phyloP scores from a whole-genome alignment of 1,140 invertebrate species.

The Drosophila guanche region DNA sequence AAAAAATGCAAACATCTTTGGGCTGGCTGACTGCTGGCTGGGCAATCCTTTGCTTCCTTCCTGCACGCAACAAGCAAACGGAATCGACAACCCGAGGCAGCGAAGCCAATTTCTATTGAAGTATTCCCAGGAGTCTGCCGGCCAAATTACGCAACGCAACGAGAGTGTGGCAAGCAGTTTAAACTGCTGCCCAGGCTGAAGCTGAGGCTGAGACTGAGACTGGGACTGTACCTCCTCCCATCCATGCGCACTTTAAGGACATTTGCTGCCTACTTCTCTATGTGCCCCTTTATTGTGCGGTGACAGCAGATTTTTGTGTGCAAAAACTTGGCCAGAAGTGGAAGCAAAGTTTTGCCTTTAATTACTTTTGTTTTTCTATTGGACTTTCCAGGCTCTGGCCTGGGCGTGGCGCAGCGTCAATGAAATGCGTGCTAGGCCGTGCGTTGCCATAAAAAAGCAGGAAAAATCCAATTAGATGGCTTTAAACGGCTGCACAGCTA shows the following conservation, averaged over 20 bases:
- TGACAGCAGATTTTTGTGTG: conserved; percentile 58
- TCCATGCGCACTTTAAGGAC: not conserved
- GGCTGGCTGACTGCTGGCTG: not conserved
- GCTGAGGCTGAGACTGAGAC: not conserved
- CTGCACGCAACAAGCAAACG: not conserved
- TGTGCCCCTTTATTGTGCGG: conserved; percentile 36
- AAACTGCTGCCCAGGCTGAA: conserved; percentile 8
- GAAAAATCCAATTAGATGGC: conserved; percentile 54
- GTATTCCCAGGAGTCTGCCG: conserved; percentile 34
- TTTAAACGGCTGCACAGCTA: conserved; percentile 45
- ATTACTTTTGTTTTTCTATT: conserved; percentile 65
- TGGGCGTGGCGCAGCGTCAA: conserved; percentile 44
- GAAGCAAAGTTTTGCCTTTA: conserved; percentile 64
- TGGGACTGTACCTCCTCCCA: conserved; percentile 4
- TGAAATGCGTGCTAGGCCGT: conserved; percentile 30
- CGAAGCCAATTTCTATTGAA: conserved; percentile 48
- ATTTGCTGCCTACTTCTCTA: conserved; percentile 43
- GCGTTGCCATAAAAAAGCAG: conserved; percentile 27
- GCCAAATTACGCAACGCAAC: conserved; percentile 60
- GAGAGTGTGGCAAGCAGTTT: conserved; percentile 43
- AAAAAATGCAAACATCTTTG: no score
- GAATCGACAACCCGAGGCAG: not conserved
- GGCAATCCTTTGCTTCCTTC: conserved; percentile 45
- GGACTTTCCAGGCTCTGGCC: conserved; percentile 12
- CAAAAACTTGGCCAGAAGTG: conserved; percentile 25